Conservation (phyloP, 1,140 invertebrate genomes). For the Halictus rubicundus region DNA sequence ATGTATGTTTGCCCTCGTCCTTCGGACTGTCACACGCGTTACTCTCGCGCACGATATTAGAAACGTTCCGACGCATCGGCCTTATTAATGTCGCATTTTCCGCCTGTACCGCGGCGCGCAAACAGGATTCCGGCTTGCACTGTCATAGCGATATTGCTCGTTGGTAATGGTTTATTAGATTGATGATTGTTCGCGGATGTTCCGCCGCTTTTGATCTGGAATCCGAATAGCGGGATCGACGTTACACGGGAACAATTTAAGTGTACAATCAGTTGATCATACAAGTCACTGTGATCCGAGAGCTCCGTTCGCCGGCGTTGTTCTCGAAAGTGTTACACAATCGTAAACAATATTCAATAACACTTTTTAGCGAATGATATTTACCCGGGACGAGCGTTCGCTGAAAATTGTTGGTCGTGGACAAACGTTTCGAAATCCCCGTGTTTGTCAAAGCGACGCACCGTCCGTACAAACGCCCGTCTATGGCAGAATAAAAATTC, state of each 20-base stretch:
- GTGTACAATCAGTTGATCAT: background rate
- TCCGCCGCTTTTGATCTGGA: background rate
- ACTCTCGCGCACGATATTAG: conserved; percentile 34
- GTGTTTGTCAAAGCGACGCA: conserved; percentile 24
- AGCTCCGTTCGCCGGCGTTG: background rate
- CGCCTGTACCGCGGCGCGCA: background rate
- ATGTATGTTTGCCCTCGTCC: conserved; percentile 60
- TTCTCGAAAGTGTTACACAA: background rate
- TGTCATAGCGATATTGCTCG: background rate
- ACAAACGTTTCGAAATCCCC: conserved; percentile 16
- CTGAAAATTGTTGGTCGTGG: conserved; percentile 27
- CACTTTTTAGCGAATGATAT: conserved; percentile 14
- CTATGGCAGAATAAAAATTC: conserved; percentile 9
- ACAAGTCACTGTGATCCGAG: background rate
- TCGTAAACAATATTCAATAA: conserved; percentile 8
- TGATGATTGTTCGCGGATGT: background rate
- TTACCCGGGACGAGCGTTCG: background rate
- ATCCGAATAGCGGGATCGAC: background rate
- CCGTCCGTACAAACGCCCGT: background rate
- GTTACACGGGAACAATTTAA: background rate
- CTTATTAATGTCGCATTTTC: conserved; percentile 4
- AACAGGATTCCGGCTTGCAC: background rate
- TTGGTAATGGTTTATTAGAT: background rate
- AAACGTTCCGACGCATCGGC: background rate
- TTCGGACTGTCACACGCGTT: conserved; percentile 55